These are phyloP conservation scores for Mobula birostris DNA, from an alignment of 2,113 vertebrate species.

Conservation along the genomic window DNA sequence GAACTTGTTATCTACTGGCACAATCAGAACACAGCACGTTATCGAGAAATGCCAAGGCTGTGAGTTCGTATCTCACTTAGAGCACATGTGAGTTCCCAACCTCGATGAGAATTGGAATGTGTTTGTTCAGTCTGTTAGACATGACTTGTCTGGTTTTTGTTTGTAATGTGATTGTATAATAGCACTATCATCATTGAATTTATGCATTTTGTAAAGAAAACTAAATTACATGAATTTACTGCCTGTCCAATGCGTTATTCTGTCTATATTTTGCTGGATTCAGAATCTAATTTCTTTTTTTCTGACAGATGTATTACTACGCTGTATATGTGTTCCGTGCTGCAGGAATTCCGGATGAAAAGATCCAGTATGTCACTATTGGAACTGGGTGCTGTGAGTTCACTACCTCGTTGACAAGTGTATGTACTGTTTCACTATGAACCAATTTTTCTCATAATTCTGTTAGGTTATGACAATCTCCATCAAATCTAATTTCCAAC, in stretches of 20 bases:
- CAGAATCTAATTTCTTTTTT: slow-evolving; percentile 2
- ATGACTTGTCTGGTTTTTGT: too few species aligned
- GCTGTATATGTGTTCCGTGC: slow-evolving; percentile 72
- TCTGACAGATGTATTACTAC: slow-evolving; percentile 76
- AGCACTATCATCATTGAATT: too few species aligned
- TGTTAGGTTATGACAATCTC: not conserved
- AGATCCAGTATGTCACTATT: slow-evolving; percentile 69
- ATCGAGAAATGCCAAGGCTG: too few species aligned
- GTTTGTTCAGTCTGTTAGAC: too few species aligned
- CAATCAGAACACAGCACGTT: too few species aligned
- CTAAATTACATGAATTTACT: not conserved
- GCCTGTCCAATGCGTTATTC: not conserved
- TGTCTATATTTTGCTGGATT: not conserved
- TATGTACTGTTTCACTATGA: slow-evolving; percentile 42
- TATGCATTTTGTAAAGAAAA: too few species aligned
- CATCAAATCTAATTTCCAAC: not conserved
- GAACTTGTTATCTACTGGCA: not conserved
- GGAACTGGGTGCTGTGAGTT: slow-evolving; percentile 80
- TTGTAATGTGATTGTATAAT: too few species aligned
- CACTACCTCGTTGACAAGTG: slow-evolving; percentile 63
- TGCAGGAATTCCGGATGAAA: slow-evolving; percentile 64
- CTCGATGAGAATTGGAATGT: too few species aligned
- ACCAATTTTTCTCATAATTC: not conserved
- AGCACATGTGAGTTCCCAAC: too few species aligned
- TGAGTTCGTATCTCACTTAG: too few species aligned